Base-by-base conservation (phyloP, 2,888 invertebrate species). In the Endomychus coccineus region DNA sequence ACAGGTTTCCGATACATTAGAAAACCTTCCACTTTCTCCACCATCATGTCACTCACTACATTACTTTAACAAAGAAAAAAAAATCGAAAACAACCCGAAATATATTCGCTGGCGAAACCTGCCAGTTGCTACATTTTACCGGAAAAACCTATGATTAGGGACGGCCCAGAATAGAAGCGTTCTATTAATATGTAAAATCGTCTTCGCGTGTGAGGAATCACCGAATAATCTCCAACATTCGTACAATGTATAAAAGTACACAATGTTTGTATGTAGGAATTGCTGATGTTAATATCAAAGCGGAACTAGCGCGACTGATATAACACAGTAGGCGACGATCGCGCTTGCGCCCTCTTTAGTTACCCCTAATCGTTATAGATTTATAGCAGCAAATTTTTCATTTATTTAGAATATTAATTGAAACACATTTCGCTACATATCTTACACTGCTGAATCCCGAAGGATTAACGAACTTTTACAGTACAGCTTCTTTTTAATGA, bases 1-100 rank as follows among this genome's bases (percentile, higher is more conserved):
- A 82, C 81, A 63, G 83, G 83, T 65, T 81, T 80, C 62, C 81
- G 77, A 72, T 80, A 83, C 71, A 83, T 78, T 66, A 82, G 75
- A 69, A 82, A 81, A 58, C 81, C 81, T 66, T 83, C 83, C 61
- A 81, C 82, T 59, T 81, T 75, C 73, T 83, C 82, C 73, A 82
- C 80, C 73, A 68, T 75, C 70, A 70, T 71, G 54, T 45, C 54
- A 50, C 10, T 25, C 10, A n/a, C 10, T 19, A 19, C 32, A 33
- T 16, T 33, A 38, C 29, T 33, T 33, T 19, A 19, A 19, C 21
- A 6, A n/a, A n/a, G 6, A n/a, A 19, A 19, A 19, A 19, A 19
- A 19, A 19, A 19, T 19, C 21, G n/a, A 19, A 6, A 19, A 19
- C 21, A 19, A 19, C 21, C 6, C 21, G n/a, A 6, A n/a, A 19